A percentile compares a stretch with the other conserved stretches of the same genome.
phyloP scores from a whole-genome alignment of 2,797 vertebrate species.

The Malacoctenus gilli region DNA sequence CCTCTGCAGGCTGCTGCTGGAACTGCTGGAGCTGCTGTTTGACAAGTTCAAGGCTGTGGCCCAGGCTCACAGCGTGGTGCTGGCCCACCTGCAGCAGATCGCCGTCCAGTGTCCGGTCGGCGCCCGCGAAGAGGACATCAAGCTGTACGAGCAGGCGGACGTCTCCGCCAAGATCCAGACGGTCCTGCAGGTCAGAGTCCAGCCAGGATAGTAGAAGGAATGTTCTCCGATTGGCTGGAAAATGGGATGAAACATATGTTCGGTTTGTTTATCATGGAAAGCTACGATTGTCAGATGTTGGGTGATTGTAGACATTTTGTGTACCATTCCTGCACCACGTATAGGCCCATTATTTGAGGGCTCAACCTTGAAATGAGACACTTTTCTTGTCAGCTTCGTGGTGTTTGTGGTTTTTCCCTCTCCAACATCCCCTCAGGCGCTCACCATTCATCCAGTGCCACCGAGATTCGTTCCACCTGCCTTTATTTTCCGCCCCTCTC shows the following conservation, averaged over 20 bases:
- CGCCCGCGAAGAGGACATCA: slow-evolving; percentile 88
- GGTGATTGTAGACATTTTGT: too few species aligned
- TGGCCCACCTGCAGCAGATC: slow-evolving; percentile 89
- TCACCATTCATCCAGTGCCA: slow-evolving; percentile 27
- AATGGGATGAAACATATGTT: background rate
- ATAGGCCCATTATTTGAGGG: background rate
- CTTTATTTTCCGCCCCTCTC: slow-evolving; percentile 37
- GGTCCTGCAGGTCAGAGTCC: slow-evolving; percentile 90
- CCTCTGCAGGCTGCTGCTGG: slow-evolving; percentile 89
- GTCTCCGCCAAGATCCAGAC: slow-evolving; percentile 98
- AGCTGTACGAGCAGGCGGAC: slow-evolving; percentile 96
- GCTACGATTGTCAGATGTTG: too few species aligned
- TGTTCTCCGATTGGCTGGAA: background rate
- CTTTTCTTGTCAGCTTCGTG: slow-evolving; percentile 6
- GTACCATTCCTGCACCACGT: background rate
- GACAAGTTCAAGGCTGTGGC: slow-evolving; percentile 98
- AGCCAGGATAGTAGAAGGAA: background rate
- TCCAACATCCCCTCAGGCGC: slow-evolving; percentile 23
- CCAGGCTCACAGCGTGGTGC: slow-evolving; percentile 89
- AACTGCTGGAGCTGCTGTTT: slow-evolving; percentile 93
- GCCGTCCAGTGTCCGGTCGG: slow-evolving; percentile 80
- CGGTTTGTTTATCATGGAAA: too few species aligned
- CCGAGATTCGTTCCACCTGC: slow-evolving; percentile 32
- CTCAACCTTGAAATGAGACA: background rate
- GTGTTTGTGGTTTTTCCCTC: slow-evolving; percentile 21